Conservation (phyloP, 2,113 vertebrate species). For the Dryoscopus gambensis region DNA sequence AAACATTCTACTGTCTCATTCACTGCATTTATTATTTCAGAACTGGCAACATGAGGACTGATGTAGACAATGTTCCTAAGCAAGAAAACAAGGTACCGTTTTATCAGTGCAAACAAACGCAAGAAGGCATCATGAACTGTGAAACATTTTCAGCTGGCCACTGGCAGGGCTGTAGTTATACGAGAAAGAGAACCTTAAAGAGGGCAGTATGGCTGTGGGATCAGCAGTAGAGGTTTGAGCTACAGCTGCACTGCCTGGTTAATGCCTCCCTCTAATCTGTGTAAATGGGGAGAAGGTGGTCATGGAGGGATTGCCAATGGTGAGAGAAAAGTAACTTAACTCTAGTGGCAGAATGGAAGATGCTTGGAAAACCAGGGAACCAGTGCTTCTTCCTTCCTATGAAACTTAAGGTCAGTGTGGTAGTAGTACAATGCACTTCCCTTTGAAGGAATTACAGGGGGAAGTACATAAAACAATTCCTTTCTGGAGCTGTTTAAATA, state of each 20-base stretch:
- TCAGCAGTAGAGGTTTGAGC: rapidly evolving
- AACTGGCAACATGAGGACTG: not conserved
- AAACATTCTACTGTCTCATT: not conserved
- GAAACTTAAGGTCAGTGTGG: not conserved
- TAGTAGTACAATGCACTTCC: not conserved
- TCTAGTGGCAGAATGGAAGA: not conserved
- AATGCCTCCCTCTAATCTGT: not conserved
- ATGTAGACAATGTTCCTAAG: not conserved
- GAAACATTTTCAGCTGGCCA: not conserved
- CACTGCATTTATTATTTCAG: not conserved
- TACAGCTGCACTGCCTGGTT: not conserved
- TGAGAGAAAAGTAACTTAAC: not conserved
- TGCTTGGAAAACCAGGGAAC: not conserved
- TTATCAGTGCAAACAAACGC: not conserved
- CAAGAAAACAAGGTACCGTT: not conserved
- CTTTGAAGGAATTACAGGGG: not conserved
- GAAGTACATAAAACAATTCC: not conserved
- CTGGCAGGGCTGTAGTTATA: not conserved
- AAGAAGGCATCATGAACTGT: not conserved
- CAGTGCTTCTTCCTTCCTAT: not conserved
- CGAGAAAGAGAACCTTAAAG: not conserved
- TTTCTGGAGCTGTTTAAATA: not conserved
- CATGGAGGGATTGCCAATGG: not conserved
- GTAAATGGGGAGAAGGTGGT: not conserved
- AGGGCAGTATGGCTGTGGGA: not conserved